Percentiles rank a stretch among this genome's conserved stretches.
Conservation (phyloP, 2,113 vertebrate species). For the Sakesphorus luctuosus region DNA sequence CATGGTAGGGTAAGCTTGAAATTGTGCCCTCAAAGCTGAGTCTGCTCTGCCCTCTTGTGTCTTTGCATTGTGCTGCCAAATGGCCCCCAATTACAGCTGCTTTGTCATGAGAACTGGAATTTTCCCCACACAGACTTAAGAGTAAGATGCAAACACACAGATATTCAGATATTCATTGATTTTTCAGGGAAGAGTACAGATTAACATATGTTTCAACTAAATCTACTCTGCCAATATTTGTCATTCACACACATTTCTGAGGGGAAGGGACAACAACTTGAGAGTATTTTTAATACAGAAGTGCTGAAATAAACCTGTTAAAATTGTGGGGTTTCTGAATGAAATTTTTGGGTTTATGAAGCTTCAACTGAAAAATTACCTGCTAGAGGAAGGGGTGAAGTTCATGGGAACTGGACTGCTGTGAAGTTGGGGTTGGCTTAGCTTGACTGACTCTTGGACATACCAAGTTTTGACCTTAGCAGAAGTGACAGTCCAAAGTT, state of each 20-base stretch:
- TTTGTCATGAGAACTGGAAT: background rate
- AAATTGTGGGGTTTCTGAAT: background rate
- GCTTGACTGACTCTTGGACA: background rate
- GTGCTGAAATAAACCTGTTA: background rate
- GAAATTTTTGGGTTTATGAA: background rate
- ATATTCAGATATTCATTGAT: background rate
- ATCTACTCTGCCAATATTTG: background rate
- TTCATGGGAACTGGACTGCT: background rate
- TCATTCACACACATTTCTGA: background rate
- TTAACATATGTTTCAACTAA: background rate
- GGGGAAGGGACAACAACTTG: background rate
- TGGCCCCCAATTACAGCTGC: background rate
- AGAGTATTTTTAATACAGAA: background rate
- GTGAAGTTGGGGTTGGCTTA: background rate
- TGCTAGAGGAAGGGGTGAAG: background rate
- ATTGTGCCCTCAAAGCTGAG: background rate
- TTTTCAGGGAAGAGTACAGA: background rate
- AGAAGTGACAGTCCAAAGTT: background rate
- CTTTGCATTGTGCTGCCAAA: background rate
- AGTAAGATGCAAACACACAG: background rate
- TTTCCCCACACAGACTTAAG: background rate
- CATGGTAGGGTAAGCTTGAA: background rate
- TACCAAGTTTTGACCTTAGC: background rate
- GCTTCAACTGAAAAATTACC: background rate
- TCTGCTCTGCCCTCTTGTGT: slow-evolving; percentile 65